Conservation (phyloP, 2,113 vertebrate genomes). For the Cebidichthys violaceus region DNA sequence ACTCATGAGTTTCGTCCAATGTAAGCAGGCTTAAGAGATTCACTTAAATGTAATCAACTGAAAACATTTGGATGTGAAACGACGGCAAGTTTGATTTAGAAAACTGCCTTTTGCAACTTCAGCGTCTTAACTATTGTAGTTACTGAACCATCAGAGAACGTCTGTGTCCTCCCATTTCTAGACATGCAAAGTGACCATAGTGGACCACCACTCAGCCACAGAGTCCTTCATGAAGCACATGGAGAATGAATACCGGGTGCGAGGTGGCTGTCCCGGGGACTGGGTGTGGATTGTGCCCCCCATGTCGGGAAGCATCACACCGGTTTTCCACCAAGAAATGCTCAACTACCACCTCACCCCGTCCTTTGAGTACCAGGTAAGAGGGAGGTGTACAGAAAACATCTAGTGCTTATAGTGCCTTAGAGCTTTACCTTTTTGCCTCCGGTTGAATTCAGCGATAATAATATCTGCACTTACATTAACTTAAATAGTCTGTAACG, state of each 20-base stretch:
- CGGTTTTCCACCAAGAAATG: conserved; percentile 99
- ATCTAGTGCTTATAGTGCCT: not conserved
- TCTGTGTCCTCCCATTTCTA: conserved; percentile 57
- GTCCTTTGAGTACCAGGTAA: conserved; percentile 98
- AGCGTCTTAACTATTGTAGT: not conserved
- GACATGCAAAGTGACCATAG: conserved; percentile 97
- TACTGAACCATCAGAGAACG: not conserved
- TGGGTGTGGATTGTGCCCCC: conserved; percentile 99
- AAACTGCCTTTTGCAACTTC: not conserved
- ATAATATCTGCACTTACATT: not conserved
- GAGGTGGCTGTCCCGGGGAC: conserved; percentile 95
- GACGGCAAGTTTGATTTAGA: not conserved
- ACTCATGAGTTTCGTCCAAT: not conserved
- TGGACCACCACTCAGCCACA: conserved; percentile 97
- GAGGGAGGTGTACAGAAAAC: not conserved
- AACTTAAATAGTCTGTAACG: not conserved
- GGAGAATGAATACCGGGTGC: conserved; percentile 95
- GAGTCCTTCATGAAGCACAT: conserved; percentile 99
- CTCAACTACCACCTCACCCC: conserved; percentile 97
- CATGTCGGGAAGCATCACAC: conserved; percentile 98
- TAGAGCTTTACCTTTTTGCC: not conserved
- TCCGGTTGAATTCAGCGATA: not conserved
- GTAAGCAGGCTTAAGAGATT: not conserved
- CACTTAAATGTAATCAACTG: not conserved
- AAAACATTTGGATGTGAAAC: not conserved